These are phyloP conservation scores for Vombatus ursinus DNA, from an alignment of 2,113 vertebrate genomes.

Conservation along the genomic window DNA sequence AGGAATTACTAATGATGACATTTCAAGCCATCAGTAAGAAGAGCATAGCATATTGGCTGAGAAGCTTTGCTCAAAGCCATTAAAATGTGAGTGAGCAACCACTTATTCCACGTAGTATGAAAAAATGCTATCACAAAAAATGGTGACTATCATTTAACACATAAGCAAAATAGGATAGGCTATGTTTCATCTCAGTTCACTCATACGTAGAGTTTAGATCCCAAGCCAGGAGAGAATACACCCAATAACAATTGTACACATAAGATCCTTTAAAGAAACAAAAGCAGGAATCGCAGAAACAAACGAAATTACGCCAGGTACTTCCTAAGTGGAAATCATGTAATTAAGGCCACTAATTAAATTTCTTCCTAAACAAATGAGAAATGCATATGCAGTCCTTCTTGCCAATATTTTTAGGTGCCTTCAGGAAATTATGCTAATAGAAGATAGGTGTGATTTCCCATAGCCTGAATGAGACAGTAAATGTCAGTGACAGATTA, in stretches of 20 bases:
- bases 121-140: background rate
- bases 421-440: background rate
- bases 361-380: constrained; percentile 32
- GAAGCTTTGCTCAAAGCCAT: background rate
- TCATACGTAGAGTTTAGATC: background rate
- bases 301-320: background rate
- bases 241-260: background rate
- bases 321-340: background rate
- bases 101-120: background rate
- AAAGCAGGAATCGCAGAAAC: constrained; percentile 33
- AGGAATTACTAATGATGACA: background rate
- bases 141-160: background rate
- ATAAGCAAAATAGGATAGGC: background rate
- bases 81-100: background rate
- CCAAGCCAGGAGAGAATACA: background rate
- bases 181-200: background rate
- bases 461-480: background rate
- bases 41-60: background rate
- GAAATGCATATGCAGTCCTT: background rate
- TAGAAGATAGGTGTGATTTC: background rate
- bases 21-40: background rate
- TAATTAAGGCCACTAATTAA: background rate
- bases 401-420: constrained; percentile 6
- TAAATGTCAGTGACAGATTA: background rate
- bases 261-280: constrained; percentile 22